A percentile compares a stretch with the other conserved stretches of the same genome.
Evolutionary conservation across 2,888 invertebrate species (phyloP).

Genomic region (Phragmatobia fuliginosa): DNA sequence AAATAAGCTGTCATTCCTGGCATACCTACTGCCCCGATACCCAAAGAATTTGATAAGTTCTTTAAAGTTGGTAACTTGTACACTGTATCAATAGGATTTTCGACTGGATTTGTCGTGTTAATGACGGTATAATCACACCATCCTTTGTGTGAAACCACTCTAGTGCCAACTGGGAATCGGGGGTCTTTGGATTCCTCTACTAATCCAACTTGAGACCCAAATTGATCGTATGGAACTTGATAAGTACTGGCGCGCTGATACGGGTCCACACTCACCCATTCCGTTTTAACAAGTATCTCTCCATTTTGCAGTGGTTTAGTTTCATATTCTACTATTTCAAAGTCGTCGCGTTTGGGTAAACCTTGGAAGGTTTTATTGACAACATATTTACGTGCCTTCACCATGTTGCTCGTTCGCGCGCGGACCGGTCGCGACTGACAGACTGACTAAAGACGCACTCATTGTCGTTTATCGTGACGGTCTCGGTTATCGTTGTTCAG

Average conservation of each 20-base stretch:
- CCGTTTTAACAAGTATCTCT: constrained; percentile 67
- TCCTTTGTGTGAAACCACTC: constrained; percentile 84
- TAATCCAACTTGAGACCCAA: constrained; percentile 59
- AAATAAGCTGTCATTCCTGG: constrained; percentile 88
- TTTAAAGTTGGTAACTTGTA: constrained; percentile 85
- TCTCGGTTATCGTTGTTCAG: no score
- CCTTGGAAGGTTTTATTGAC: constrained; percentile 84
- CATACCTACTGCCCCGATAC: constrained; percentile 36
- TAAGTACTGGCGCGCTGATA: constrained; percentile 46
- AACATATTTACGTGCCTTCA: constrained; percentile 81
- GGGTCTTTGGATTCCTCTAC: constrained; percentile 88
- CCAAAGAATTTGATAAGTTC: constrained; percentile 83
- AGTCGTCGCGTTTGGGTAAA: constrained; percentile 85
- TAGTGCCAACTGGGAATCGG: constrained; percentile 86
- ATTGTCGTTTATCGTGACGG: no score
- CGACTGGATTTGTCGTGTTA: constrained; percentile 5
- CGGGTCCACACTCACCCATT: constrained; percentile 66
- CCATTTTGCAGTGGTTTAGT: constrained; percentile 61
- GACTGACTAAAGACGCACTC: no score
- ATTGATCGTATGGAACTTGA: constrained; percentile 62
- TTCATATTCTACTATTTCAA: constrained; percentile 86
- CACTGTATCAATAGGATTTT: constrained; percentile 35
- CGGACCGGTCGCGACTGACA: constrained; percentile 25
- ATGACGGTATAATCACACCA: constrained; percentile 51
- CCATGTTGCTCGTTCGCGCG: constrained; percentile 59